Evolutionary conservation across 2,888 invertebrate species (phyloP), one percentile per base, ranked within the genome.

Genomic region (Meteorus cinctellus): DNA sequence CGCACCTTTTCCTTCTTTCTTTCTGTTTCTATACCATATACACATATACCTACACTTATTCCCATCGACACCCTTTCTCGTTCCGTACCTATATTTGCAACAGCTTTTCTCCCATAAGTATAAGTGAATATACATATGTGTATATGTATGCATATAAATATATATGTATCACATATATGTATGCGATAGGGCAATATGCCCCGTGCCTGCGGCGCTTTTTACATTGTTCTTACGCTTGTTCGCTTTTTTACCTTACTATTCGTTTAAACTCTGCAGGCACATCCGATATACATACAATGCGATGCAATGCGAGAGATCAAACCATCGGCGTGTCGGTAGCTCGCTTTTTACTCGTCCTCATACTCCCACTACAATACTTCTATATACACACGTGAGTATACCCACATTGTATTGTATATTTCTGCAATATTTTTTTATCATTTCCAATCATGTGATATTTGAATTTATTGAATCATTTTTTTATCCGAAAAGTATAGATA

Each of bases 201-300:
- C 75, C 77, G 75, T 71, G 74, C 75, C 62, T 67, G 72, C 76
- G 55, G 55, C 55, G 19, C 55, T 55, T 79, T 79, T 78, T 72
- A 83, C 82, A 81, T 82, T 81, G 81, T 81, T 55, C 81, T 81
- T 80, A 79, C 70, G 72, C 72, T 68, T 76, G 69, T 72, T 51
- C 78, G 70, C 70, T 75, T 76, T 67, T 55, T 71, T 55, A 69
- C 74, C 76, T 48, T 70, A 55, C 75, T 71, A 66, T 70, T 72
- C 72, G 70, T 74, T 72, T 59, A 41, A 71, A 65, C 67, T 63
- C 63, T 73, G 65, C 63, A 59, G 36, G 72, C 72, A 72, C 78
- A 79, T 79, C 76, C 84, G 83, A 88, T 88, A 87, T 87, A 86
- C 87, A 88, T 87, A 88, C 87, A 88, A 88, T 87, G 85, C 85